Percentiles rank a stretch among this genome's conserved stretches.
Conservation (phyloP, 2,797 vertebrate species). For the Dallia pectoralis region DNA sequence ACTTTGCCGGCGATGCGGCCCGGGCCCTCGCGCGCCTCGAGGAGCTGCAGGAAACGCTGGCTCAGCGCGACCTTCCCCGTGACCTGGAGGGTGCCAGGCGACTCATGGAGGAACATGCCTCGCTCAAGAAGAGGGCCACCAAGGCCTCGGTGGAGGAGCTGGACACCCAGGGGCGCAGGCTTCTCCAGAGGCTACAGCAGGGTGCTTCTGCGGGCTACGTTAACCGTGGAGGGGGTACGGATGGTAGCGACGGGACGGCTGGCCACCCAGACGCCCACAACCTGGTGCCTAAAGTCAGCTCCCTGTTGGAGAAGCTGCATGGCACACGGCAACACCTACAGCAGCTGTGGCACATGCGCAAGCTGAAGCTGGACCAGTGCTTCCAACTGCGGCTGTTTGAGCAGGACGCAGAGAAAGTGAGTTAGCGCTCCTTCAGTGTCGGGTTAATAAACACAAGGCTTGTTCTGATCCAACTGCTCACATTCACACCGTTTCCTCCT, state of each 20-base stretch:
- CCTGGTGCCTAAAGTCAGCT: constrained; percentile 89
- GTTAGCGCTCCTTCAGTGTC: not conserved
- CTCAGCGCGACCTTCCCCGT: constrained; percentile 93
- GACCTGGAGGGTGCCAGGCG: constrained; percentile 92
- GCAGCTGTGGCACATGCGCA: constrained; percentile 95
- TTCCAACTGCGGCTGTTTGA: constrained; percentile 97
- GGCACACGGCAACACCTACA: constrained; percentile 93
- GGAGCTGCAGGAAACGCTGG: constrained; percentile 94
- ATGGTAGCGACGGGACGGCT: constrained; percentile 32
- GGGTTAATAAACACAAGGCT: not conserved
- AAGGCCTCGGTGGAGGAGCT: constrained; percentile 97
- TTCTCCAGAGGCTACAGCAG: constrained; percentile 94
- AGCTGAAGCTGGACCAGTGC: constrained; percentile 96
- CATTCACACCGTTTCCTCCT: not conserved
- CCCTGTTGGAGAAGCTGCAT: constrained; percentile 94
- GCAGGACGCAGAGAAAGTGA: constrained; percentile 98
- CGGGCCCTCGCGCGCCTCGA: constrained; percentile 93
- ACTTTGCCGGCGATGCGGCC: constrained; percentile 92
- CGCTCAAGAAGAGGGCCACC: constrained; percentile 95
- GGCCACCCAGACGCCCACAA: constrained; percentile 90
- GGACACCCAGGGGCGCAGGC: constrained; percentile 90
- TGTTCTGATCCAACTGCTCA: not conserved
- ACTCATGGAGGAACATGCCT: constrained; percentile 95
- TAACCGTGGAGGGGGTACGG: constrained; percentile 80
- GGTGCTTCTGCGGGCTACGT: constrained; percentile 91